Evolutionary conservation across 2,797 vertebrate genomes (phyloP).

Genomic region (Nannoperca obscura): DNA sequence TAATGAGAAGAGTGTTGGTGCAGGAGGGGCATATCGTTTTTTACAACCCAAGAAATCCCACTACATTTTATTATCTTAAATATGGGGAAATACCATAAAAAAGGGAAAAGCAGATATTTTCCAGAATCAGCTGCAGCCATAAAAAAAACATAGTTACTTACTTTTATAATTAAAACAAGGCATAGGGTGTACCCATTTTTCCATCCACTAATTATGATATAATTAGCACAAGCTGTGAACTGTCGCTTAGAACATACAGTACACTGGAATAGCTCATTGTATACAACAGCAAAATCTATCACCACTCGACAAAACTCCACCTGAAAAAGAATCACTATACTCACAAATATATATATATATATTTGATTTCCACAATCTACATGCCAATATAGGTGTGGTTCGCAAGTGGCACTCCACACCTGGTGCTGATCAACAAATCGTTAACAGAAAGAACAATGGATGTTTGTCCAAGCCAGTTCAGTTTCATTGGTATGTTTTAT

Average conservation of each 20-base stretch:
- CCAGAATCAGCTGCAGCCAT: constrained; percentile 2
- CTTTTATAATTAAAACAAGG: constrained; percentile 11
- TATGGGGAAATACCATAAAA: constrained; percentile 25
- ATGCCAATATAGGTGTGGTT: not conserved
- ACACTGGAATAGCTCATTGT: not conserved
- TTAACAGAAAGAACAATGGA: not conserved
- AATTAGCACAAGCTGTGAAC: constrained; percentile 9
- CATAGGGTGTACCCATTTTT: not conserved
- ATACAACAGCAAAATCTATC: not conserved
- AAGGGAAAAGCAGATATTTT: not conserved
- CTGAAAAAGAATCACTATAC: not conserved
- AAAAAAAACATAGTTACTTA: not conserved
- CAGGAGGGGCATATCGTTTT: not conserved
- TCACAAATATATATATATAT: not conserved
- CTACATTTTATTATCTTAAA: constrained; percentile 5
- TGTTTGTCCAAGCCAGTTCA: not conserved
- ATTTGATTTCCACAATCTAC: not conserved
- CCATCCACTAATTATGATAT: not conserved
- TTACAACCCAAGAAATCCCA: constrained; percentile 5
- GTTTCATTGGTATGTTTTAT: too few species aligned
- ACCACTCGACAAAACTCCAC: not conserved
- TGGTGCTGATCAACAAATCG: not conserved
- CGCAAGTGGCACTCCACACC: not conserved
- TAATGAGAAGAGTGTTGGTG: not conserved
- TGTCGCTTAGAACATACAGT: not conserved